Evolutionary conservation across 2,888 invertebrate genomes (phyloP), one percentile per base, ranked within the genome.

Genomic region (Leucozona laternaria): DNA sequence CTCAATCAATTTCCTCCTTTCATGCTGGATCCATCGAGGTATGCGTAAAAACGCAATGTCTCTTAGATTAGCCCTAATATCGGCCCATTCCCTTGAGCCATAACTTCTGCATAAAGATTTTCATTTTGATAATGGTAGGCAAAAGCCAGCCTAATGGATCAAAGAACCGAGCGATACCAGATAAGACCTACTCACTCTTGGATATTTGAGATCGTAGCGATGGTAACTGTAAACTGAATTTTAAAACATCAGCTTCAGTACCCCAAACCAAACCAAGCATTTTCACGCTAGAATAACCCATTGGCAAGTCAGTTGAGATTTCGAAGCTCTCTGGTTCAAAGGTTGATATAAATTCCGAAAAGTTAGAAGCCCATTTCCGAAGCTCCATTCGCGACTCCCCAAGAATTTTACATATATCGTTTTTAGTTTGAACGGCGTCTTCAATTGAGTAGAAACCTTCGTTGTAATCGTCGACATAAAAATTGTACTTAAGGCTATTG

Each of bases 21-120:
- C 4, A 89, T 20, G 89, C 90, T 43, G 89, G 89, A 88, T 55
- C 71, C 79, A 71, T 11, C 71, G 37, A 10, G 62, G 11, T 5
- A 79, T 71, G 8, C 57, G 34, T 0, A 58, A 1, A 0, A 20
- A 58, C 0, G 20, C 20, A 37, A 34, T 34, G 57, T 57, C 17
- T 17, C 11, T n/a, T 17, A 57, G 34, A 58, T 58, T 34, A 17
- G 34, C 34, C 34, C 43, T 55, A 43, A 79, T 50, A 13, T 62
- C 62, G 3, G 34, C 28, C 64, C 72, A 79, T 17, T 72, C 78
- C 43, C 10, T 71, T 78, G 4, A 31, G 4, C 71, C 70, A 71
- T 11, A 60, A 31, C 4, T 25, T 57, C 45, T 71, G 58, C 13
- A 71, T 60, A 15, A 60, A 71, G 5, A 71, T 50, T 45, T 78